These are phyloP conservation scores for Bombus affinis DNA, from an alignment of 1,140 invertebrate genomes.

Conservation along the genomic window DNA sequence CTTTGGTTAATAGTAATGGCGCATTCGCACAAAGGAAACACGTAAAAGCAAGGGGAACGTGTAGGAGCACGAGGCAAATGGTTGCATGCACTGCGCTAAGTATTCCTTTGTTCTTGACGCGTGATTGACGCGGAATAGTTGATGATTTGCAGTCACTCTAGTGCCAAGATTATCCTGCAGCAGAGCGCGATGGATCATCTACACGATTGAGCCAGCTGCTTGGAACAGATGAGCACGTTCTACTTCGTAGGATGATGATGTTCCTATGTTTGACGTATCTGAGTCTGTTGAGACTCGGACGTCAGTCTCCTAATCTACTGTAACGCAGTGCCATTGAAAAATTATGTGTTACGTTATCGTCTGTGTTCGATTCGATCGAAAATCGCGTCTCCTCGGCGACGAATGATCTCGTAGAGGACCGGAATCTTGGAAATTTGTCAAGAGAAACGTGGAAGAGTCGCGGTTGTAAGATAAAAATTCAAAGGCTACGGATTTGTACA, in stretches of 20 bases:
- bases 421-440: no score
- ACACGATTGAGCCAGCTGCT: constrained; percentile 19
- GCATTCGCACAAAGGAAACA: constrained; percentile 53
- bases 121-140: constrained; percentile 67
- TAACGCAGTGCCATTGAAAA: background rate
- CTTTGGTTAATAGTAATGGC: constrained; percentile 37
- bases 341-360: background rate
- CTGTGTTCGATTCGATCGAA: no score
- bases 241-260: background rate
- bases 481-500: no score
- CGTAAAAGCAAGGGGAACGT: constrained; percentile 47
- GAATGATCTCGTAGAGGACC: no score
- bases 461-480: fast-evolving
- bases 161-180: constrained; percentile 57
- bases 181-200: background rate
- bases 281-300: background rate
- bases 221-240: constrained; percentile 13
- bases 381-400: no score
- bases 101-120: constrained; percentile 66
- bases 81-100: constrained; percentile 63
- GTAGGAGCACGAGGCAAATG: constrained; percentile 60
- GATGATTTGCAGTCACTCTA: constrained; percentile 37
- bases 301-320: background rate
- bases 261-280: background rate
- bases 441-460: no score